These are phyloP conservation scores for Mus caroli DNA, from an alignment of 2,797 vertebrate genomes.

Conservation along the genomic window DNA sequence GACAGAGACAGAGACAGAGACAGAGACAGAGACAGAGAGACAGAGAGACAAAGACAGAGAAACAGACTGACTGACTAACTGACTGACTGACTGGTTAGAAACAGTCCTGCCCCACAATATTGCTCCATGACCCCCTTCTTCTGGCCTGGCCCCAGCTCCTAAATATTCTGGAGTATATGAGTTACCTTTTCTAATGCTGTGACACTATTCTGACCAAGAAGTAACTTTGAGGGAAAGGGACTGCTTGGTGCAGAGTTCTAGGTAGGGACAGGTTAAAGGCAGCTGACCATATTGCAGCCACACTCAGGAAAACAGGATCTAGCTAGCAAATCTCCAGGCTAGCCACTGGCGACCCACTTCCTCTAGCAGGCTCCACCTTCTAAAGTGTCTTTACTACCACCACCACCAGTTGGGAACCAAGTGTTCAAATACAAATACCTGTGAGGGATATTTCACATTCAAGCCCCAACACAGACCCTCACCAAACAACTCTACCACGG, in stretches of 20 bases:
- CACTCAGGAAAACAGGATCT: neutral
- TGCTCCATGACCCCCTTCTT: neutral
- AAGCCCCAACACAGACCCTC: neutral
- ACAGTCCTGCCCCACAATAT: neutral
- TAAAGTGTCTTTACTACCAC: neutral
- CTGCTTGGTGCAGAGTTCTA: neutral
- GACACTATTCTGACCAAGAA: neutral
- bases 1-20: neutral
- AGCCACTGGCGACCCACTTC: neutral
- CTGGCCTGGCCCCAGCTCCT: too few species aligned
- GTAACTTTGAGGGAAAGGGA: neutral
- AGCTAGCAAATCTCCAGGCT: neutral
- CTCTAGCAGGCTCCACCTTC: neutral
- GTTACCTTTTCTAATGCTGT: neutral
- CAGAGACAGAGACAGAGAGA: neutral
- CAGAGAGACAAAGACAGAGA: neutral
- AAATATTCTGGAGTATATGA: neutral
- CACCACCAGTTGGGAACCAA: neutral
- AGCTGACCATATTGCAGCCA: neutral
- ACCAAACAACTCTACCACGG: neutral
- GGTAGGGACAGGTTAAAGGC: neutral
- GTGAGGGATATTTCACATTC: neutral
- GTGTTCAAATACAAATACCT: neutral
- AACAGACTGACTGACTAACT: too few species aligned
- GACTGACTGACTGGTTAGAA: neutral